Conservation (phyloP, 2,888 invertebrate species). For the Petrolisthes manimaculis region DNA sequence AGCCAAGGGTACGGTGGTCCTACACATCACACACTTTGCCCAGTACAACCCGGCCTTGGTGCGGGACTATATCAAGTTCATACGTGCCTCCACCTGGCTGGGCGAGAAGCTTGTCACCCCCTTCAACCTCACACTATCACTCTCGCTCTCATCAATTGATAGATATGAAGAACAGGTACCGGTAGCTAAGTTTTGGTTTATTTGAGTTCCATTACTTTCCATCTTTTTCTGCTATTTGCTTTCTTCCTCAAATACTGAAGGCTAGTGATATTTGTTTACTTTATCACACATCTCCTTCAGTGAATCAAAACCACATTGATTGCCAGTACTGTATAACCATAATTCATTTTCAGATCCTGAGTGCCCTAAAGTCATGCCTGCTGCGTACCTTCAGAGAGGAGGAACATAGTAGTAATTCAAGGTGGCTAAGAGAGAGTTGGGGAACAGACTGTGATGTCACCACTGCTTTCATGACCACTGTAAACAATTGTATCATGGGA, state of each 20-base stretch:
- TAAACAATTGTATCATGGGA: constrained; percentile 54
- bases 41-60: constrained; percentile 57
- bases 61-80: constrained; percentile 57
- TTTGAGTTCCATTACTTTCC: neutral
- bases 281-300: no score
- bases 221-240: neutral
- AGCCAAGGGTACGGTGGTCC: constrained; percentile 64
- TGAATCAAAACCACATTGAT: no score
- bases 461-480: constrained; percentile 44
- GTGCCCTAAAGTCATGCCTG: constrained; percentile 51
- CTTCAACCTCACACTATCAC: constrained; percentile 62
- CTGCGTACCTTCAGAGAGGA: constrained; percentile 42
- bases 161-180: constrained; percentile 54
- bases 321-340: neutral
- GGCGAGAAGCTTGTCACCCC: constrained; percentile 57
- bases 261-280: no score
- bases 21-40: constrained; percentile 64
- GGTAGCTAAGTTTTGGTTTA: neutral
- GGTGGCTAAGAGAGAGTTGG: constrained; percentile 56
- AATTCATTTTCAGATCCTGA: constrained; percentile 47
- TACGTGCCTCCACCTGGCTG: constrained; percentile 52
- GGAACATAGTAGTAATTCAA: constrained; percentile 30
- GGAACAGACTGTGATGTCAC: constrained; percentile 30
- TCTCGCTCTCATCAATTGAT: constrained; percentile 63
- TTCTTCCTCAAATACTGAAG: neutral